phyloP scores from a whole-genome alignment of 2,888 invertebrate genomes.

The Cynaeus angustus region DNA sequence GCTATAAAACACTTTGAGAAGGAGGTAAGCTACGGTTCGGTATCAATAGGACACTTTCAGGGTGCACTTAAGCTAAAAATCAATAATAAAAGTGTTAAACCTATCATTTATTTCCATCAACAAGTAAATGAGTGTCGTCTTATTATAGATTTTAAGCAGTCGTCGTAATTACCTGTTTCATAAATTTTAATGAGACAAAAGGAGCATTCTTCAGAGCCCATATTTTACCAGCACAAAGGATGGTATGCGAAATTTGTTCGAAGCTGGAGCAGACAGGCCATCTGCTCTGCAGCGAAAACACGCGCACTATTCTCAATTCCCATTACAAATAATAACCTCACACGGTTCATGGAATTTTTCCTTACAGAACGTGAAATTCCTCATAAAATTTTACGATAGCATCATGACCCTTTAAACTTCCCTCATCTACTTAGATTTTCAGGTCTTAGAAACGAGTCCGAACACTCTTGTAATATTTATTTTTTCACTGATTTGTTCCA shows the following conservation, averaged over 20 bases:
- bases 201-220: constrained; percentile 22
- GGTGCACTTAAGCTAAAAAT: constrained; percentile 16
- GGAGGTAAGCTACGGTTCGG: constrained; percentile 25
- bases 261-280: constrained; percentile 33
- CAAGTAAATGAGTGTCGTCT: not conserved
- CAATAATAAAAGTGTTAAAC: constrained; percentile 17
- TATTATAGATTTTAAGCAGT: not conserved
- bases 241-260: constrained; percentile 29
- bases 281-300: constrained; percentile 41
- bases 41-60: constrained; percentile 35
- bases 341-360: constrained; percentile 41
- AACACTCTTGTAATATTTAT: constrained; percentile 6
- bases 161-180: constrained; percentile 18
- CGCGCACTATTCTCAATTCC: constrained; percentile 45
- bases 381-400: constrained; percentile 42
- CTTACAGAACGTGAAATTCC: constrained; percentile 32
- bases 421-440: constrained; percentile 37
- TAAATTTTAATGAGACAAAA: constrained; percentile 45
- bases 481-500: constrained; percentile 10
- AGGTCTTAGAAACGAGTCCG: not conserved
- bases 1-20: constrained; percentile 40
- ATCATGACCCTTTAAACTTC: constrained; percentile 25
- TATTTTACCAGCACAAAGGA: constrained; percentile 41
- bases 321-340: constrained; percentile 47
- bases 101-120: not conserved